Evolutionary conservation across 2,888 invertebrate genomes (phyloP).

Genomic region (Xanthorhoe spadicearia): DNA sequence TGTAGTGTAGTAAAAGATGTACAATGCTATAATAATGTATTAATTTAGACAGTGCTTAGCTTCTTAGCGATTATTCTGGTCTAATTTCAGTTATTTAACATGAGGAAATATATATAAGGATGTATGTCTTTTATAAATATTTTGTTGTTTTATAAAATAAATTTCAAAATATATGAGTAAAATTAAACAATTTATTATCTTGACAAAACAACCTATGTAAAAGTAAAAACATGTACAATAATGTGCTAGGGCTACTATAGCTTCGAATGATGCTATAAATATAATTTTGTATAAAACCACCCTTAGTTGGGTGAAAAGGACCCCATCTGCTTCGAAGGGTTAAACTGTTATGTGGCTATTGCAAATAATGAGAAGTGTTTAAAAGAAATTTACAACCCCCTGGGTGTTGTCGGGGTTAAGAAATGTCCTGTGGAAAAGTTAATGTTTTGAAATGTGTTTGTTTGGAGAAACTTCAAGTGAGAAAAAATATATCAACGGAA

Average conservation of each 20-base stretch:
- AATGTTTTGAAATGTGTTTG: constrained; percentile 30
- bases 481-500: background rate
- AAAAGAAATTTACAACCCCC: constrained; percentile 76
- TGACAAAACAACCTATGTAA: too few relatives aligned
- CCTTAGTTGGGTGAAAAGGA: constrained; percentile 52
- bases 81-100: too few relatives aligned
- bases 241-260: background rate
- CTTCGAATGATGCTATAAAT: constrained; percentile 3
- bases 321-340: constrained; percentile 79
- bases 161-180: background rate
- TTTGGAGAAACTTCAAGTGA: constrained; percentile 21
- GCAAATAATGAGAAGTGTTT: constrained; percentile 78
- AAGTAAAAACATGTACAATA: too few relatives aligned
- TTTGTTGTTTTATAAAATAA: background rate
- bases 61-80: too few relatives aligned
- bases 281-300: constrained; percentile 35
- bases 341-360: constrained; percentile 77
- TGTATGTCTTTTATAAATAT: too few relatives aligned
- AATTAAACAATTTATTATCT: too few relatives aligned
- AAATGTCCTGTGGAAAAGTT: constrained; percentile 52
- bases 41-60: too few relatives aligned
- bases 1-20: constrained; percentile 38
- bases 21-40: constrained; percentile 1
- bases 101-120: too few relatives aligned
- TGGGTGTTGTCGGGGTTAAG: constrained; percentile 60